Evolutionary conservation across 2,888 invertebrate species (phyloP), one percentile per base, ranked within the genome.

Genomic region (Ophion slaviceki): DNA sequence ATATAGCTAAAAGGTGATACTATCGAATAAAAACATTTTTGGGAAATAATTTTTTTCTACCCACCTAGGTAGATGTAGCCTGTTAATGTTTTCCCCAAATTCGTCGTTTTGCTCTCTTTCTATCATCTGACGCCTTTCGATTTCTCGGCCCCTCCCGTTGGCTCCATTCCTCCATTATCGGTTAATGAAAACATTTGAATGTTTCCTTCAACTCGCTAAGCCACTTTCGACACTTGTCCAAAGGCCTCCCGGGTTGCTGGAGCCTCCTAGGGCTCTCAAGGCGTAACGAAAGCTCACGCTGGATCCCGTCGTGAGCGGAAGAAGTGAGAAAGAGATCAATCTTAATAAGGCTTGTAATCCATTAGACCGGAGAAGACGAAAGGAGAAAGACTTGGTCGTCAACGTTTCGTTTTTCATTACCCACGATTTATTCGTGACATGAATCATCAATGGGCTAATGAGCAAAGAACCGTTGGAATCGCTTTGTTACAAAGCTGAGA

Each of bases 331-430:
- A 81, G 64, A 47, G 72, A 78, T 85, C 74, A 75, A 82, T 79
- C 78, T 82, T 82, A 78, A 82, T 85, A 79, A 75, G 57, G 53
- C 62, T 64, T 74, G 3, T 47, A 80, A 64, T 78, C 81, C 74
- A 85, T 85, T 82, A 79, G 75, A 53, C 74, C 64, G 45, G 53
- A 61, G 76, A 61, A 76, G 67, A 80, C 70, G 80, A 47, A 76
- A 32, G 40, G 62, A 36, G 62, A 61, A 20, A 71, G 32, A 76
- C 62, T 28, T 62, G 61, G 64, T 59, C 53, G 28, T 40, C 67
- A 28, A 57, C 57, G 7, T 20, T 77, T 57, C 57, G 14, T 66
- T 59, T 59, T 68, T n/a, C 0, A 20, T 78, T 67, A 5, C 6
- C 47, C 0, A 10, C 36, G 40, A 36, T 28, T 61, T 11, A 74